A percentile compares a stretch with the other conserved stretches of the same genome.
phyloP scores from a whole-genome alignment of 1,140 invertebrate genomes.

The Antheraea mylitta region DNA sequence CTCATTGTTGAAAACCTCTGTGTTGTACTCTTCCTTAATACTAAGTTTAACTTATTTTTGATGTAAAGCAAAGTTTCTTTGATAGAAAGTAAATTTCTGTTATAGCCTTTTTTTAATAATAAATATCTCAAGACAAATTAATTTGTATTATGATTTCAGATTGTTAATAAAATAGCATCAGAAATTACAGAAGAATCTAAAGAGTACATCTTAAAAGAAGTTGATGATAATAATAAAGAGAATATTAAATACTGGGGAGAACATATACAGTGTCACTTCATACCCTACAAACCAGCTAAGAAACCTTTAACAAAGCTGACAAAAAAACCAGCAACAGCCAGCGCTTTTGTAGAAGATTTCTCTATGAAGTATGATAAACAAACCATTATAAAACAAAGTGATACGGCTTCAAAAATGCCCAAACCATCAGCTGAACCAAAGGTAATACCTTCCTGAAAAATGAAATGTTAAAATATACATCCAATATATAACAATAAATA shows the following conservation, averaged over 20 bases:
- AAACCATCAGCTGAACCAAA: slow-evolving; percentile 36
- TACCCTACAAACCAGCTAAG: slow-evolving; percentile 52
- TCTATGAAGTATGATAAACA: slow-evolving; percentile 71
- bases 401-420: slow-evolving; percentile 22
- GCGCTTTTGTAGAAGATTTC: slow-evolving; percentile 67
- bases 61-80: too few relatives aligned
- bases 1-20: too few relatives aligned
- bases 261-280: slow-evolving; percentile 59
- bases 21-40: too few relatives aligned
- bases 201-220: slow-evolving; percentile 62
- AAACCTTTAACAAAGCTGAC: slow-evolving; percentile 61
- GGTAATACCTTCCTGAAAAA: slow-evolving; percentile 20
- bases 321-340: slow-evolving; percentile 61
- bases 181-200: slow-evolving; percentile 70
- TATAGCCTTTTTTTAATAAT: too few relatives aligned
- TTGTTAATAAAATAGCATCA: slow-evolving; percentile 66
- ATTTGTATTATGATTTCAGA: slow-evolving; percentile 44
- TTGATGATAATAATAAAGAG: slow-evolving; percentile 54
- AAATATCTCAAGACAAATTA: too few relatives aligned
- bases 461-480: too few relatives aligned
- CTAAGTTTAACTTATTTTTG: too few relatives aligned
- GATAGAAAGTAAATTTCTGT: too few relatives aligned
- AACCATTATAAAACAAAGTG: slow-evolving; percentile 23
- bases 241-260: slow-evolving; percentile 69
- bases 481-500: too few relatives aligned